Evolutionary conservation across 2,797 vertebrate genomes (phyloP), one percentile per base, ranked within the genome.

Genomic region (Sarcoramphus papa): DNA sequence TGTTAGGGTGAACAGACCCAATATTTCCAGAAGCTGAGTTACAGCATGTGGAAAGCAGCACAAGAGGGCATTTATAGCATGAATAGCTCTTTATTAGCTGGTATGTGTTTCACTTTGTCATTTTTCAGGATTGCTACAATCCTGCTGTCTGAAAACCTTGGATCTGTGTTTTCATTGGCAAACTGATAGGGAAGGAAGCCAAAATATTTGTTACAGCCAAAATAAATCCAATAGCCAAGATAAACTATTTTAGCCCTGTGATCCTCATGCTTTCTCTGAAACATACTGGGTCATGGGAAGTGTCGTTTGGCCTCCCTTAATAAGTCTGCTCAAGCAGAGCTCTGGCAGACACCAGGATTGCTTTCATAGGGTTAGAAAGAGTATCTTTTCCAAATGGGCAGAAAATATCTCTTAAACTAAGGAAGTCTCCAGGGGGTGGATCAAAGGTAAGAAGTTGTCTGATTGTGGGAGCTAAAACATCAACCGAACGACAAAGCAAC

Each of bases 81-180:
- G 97, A 96, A 96, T 97, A 94, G 78, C 88, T 85, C 95, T 96
- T 97, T 95, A 94, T 97, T 95, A 96, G 89, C 88, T 96, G 90
- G 57, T 88, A 75, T 88, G 59, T 91, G 90, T 96, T 96, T 95
- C 82, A 91, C 89, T 87, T 81, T 89, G 92, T 96, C 91, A 95
- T 97, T 96, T 97, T 97, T 93, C 94, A 95, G 93, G 93, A 93
- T 94, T 85, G 94, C 90, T 95, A 70, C 90, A 93, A 30, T 69
- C 67, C 91, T 60, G 68, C 83, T 91, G 82, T 67, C 90, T 67
- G 85, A 81, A 95, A 72, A 92, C 91, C 95, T 93, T 92, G 95
- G 59, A 87, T 96, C 91, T 93, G n/a, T 98, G 90, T 97, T 98
- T 97, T 97, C 96, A 14, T 94, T 97, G 97, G 98, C 97, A 95